Base-by-base conservation (phyloP, 2,888 invertebrate species). In the Lapara coniferarum region DNA sequence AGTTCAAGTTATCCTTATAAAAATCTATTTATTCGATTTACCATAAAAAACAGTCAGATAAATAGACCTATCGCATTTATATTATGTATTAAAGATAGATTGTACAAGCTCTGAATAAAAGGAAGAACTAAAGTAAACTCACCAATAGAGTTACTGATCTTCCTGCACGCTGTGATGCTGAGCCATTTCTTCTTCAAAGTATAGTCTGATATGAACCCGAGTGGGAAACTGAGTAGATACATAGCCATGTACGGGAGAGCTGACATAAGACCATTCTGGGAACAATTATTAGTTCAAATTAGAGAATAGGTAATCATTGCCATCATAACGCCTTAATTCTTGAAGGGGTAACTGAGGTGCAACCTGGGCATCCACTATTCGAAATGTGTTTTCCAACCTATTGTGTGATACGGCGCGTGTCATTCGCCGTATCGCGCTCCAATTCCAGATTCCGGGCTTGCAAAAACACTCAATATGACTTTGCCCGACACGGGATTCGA, bases 191-290 rank as follows among this genome's bases (percentile, higher is more conserved):
- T 94, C 70, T 88, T 94, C 5, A 96, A 89, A 0, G 95, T 80
- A 68, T 89, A 92, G 81, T 97, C 96, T 0, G 97, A 95, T 0
- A 85, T 8, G 75, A 85, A 87, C 2, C 91, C 91, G 16, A 88
- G 77, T 0, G 91, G 91, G 57, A 92, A 91, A 56, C 90, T 76
- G 69, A 96, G 82, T 10, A 96, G 53, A 93, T 96, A 97, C 89
- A 97, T 96, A 0, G 94, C 94, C 49, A 97, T 85, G 81, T 97
- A 97, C 0, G 97, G 97, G 10, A 97, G 83, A 0, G 97, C 95
- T 12, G 97, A 97, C 70, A 96, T 89, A 2, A 95, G 78, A 0
- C 96, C 96, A 79, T 96, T 96, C 94, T 95, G 85, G 37, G 37
- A 37, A 37, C 5, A 51, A 89, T 78, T 30, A 87, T 13, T 37